Base-by-base conservation (phyloP, 92 coral and sea anemone species). In the Phenganax stokvisi region DNA sequence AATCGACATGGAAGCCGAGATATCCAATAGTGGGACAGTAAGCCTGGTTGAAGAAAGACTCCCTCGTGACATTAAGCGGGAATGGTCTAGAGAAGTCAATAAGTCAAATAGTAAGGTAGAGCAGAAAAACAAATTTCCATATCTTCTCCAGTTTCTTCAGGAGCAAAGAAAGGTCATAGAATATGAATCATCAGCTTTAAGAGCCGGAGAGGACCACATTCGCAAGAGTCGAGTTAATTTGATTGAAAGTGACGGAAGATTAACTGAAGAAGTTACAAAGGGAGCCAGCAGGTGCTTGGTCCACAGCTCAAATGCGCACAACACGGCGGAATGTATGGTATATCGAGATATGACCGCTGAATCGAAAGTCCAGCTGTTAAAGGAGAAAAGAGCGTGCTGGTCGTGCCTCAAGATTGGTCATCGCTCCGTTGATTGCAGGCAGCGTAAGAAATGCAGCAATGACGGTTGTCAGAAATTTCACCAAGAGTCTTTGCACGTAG, bases 361-460 rank as follows among this genome's bases (percentile, higher is more conserved):
- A 75, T 84, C 79, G 20, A 81, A 74, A 58, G 56, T n/a, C 27
- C 81, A 57, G 17, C 55, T 57, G 9, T 31, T 88, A 62, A 88
- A 88, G 72, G 83, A 83, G 51, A 89, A 75, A 70, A 75, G 79
- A 0, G 88, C 87, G 12, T 89, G 89, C 47, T 89, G 92, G 89
- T 89, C 88, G 9, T 89, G 84, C 80, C 84, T 86, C 30, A 86
- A 55, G 58, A 74, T 78, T 27, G 87, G 89, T 54, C 88, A 89
- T 63, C 74, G 89, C 27, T 68, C 72, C 8, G 85, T 76, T 31
- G 80, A 74, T 6, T 86, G 87, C 74, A 80, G 82, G 54, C 51
- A 6, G 27, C 69, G 72, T 0, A 57, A 56, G 56, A 62, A 7
- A 47, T 81, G 85, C 60, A 29, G 55, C 71, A 57, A n/a, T 28